Evolutionary conservation across 2,797 vertebrate species (phyloP), one percentile per base, ranked within the genome.

Genomic region (Garrulus glandarius): DNA sequence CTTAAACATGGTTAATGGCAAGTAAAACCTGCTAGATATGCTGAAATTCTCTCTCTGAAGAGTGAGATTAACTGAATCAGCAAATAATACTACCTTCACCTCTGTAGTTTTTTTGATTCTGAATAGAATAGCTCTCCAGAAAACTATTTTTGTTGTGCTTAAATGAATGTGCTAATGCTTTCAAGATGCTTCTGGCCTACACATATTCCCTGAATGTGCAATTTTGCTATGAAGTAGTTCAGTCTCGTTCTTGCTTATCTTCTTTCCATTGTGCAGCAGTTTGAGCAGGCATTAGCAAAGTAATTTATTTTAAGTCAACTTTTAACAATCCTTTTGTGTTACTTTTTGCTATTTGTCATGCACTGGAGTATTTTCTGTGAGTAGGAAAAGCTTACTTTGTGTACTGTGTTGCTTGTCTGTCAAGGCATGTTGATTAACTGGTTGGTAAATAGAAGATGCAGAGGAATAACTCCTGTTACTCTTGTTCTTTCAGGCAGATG

Each of bases 401-500:
- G 50, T 15, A 27, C 23, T 77, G 21, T 92, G 44, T 8, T 92
- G 37, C 24, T 65, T 86, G 14, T 69, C 16, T 57, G 3, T 67
- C 29, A 63, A 14, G 39, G 21, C n/a, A 65, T 60, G 21, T 56
- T 61, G 56, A 78, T 50, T 15, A 61, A 3, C 5, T 61, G 17
- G 4, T 26, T 60, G 46, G 16, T 60, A 63, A 80, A n/a, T 5
- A 39, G 76, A 87, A 64, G 82, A 56, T 30, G 17, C n/a, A 70
- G 36, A 55, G 78, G 49, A 87, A 41, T 97, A 95, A 97, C 29
- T 30, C 69, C 68, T 95, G 67, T 30, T 79, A 27, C 34, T 79
- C 23, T 95, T 97, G 11, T 97, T 83, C 5, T 97, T 98, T 90
- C 97, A 99, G 99, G 96, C 98, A 98, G 82, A 99, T 99, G 97